Percentiles rank a stretch among this genome's conserved stretches.
Conservation (phyloP, 2,888 invertebrate species). For the Melinaea menophilus region DNA sequence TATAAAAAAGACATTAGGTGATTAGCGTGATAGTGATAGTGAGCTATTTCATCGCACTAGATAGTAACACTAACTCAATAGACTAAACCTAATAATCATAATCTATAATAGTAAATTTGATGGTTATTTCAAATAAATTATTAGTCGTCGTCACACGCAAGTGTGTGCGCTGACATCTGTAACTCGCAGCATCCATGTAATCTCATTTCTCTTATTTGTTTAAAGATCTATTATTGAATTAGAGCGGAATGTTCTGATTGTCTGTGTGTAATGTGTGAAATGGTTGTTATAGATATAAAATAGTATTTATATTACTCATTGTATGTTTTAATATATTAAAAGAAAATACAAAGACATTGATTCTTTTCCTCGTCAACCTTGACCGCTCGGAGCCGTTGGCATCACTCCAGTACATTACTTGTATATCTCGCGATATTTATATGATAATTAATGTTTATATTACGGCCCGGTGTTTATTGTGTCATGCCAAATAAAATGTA, state of each 20-base stretch:
- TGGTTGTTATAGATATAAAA: neutral
- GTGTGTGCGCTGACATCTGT: neutral
- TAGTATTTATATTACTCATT: no score
- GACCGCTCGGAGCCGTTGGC: conserved; percentile 27
- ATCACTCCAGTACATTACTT: conserved; percentile 22
- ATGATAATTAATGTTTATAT: conserved; percentile 1
- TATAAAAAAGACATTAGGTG: no score
- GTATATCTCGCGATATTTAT: conserved; percentile 15
- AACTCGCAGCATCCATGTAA: neutral
- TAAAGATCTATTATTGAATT: conserved; percentile 5
- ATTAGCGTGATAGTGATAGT: no score
- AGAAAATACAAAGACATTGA: conserved; percentile 7
- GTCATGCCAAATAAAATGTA: no score
- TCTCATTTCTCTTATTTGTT: conserved; percentile 3
- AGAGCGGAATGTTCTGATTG: conserved; percentile 14
- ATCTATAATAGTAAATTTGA: no score
- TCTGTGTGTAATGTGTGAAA: conserved; percentile 8
- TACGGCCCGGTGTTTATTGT: no score
- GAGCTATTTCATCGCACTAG: no score
- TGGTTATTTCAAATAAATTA: no score
- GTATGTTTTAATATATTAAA: no score
- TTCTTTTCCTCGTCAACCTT: conserved; percentile 20
- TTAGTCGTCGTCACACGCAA: no score
- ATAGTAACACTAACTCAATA: no score
- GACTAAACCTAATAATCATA: no score